Conservation (phyloP, 2,797 vertebrate species). For the Ptychobarbus kaznakovi region DNA sequence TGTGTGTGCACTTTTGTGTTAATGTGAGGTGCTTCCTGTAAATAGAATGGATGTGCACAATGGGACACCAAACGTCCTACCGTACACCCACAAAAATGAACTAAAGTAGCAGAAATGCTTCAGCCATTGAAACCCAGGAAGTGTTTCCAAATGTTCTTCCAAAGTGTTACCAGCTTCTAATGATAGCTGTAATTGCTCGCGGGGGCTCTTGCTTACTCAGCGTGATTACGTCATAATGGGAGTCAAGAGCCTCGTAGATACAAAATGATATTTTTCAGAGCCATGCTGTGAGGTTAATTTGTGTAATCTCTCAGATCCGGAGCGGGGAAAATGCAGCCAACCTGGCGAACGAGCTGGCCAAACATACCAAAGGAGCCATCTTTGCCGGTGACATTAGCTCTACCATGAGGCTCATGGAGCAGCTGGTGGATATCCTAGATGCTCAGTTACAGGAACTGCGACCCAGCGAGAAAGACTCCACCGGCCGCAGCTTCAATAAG, state of each 20-base stretch:
- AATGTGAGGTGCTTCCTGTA: constrained; percentile 54
- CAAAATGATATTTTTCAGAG: constrained; percentile 65
- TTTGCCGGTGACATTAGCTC: constrained; percentile 89
- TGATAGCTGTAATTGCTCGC: constrained; percentile 77
- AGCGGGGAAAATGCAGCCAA: constrained; percentile 91
- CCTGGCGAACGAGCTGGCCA: constrained; percentile 89
- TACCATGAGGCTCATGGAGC: constrained; percentile 88
- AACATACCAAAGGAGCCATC: constrained; percentile 88
- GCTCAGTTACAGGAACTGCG: constrained; percentile 87
- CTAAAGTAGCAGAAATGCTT: constrained; percentile 35
- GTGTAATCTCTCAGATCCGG: constrained; percentile 85
- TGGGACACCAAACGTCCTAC: constrained; percentile 50
- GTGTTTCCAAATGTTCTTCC: constrained; percentile 61
- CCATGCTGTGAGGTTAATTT: constrained; percentile 76
- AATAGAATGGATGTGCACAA: constrained; percentile 61
- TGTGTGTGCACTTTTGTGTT: constrained; percentile 51
- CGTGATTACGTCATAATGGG: constrained; percentile 70
- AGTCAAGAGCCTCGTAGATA: constrained; percentile 61
- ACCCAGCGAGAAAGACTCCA: constrained; percentile 87
- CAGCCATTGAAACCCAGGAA: constrained; percentile 60
- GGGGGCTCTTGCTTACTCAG: constrained; percentile 74
- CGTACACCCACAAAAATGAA: constrained; percentile 50
- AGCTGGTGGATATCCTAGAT: constrained; percentile 88
- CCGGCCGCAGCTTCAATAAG: constrained; percentile 89
- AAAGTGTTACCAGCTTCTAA: constrained; percentile 78